A percentile compares a stretch with the other conserved stretches of the same genome.
Evolutionary conservation across 2,888 invertebrate genomes (phyloP).

Genomic region (Drosophila ezoana): DNA sequence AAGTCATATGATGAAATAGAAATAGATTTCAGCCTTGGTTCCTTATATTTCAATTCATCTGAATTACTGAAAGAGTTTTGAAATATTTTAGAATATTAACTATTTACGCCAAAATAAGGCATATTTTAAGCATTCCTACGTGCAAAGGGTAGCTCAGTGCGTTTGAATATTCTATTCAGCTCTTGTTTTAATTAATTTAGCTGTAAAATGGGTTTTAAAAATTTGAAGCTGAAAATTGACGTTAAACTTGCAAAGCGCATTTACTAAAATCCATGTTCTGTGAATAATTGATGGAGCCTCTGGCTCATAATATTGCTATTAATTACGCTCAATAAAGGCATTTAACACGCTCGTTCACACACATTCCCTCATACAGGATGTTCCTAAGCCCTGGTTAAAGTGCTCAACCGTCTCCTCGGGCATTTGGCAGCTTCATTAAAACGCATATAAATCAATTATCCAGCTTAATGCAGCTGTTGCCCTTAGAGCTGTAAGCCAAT

Average conservation of each 20-base stretch:
- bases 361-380: neutral
- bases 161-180: neutral
- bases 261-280: neutral
- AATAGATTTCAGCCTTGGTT: too few species aligned
- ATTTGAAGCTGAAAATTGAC: neutral
- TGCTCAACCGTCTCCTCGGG: neutral
- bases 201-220: slow-evolving; percentile 2
- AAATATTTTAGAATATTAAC: too few species aligned
- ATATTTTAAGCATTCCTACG: too few species aligned
- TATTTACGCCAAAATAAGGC: too few species aligned
- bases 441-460: slow-evolving; percentile 69
- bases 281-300: slow-evolving; percentile 10
- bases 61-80: too few species aligned
- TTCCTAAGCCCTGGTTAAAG: neutral
- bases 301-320: slow-evolving; percentile 41
- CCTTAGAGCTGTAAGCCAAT: neutral
- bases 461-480: slow-evolving; percentile 33
- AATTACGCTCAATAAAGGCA: slow-evolving; percentile 65
- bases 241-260: neutral
- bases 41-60: too few species aligned
- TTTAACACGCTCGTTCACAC: slow-evolving; percentile 24
- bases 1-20: too few species aligned
- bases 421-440: slow-evolving; percentile 56
- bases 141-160: too few species aligned
- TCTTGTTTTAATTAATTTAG: too few species aligned